Percentiles rank a stretch among this genome's conserved stretches.
Conservation (phyloP, 2,113 vertebrate species). For the Elaphurus davidianus region DNA sequence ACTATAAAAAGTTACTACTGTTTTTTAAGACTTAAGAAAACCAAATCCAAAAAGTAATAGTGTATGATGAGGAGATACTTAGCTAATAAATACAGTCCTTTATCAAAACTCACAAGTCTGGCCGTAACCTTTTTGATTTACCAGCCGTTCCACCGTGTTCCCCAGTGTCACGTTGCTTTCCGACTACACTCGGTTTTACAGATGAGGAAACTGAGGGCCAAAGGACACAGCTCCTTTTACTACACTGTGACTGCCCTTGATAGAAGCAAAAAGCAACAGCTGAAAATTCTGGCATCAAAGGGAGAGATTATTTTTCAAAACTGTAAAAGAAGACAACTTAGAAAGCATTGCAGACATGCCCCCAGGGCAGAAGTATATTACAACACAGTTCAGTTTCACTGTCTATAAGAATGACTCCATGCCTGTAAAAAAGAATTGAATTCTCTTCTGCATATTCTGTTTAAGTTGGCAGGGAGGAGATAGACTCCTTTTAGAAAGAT, state of each 20-base stretch:
- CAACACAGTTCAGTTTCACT: background rate
- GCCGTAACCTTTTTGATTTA: background rate
- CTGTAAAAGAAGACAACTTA: background rate
- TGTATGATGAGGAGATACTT: background rate
- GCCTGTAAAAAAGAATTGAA: background rate
- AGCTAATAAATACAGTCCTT: background rate
- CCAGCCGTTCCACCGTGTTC: background rate
- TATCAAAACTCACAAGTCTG: background rate
- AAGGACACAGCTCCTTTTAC: background rate
- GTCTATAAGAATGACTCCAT: background rate
- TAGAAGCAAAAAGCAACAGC: background rate
- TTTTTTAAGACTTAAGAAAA: background rate
- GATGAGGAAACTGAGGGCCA: conserved; percentile 13
- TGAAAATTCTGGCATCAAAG: background rate
- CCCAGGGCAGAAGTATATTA: background rate
- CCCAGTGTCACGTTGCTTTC: background rate
- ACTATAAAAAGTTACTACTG: background rate
- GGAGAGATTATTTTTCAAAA: background rate
- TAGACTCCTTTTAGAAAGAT: conserved; percentile 26
- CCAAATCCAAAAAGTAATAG: background rate
- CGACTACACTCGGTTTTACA: background rate
- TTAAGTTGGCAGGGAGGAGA: background rate
- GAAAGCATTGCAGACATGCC: background rate
- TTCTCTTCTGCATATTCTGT: background rate
- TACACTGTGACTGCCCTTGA: background rate